Base-by-base conservation (phyloP, 2,113 vertebrate species). In the Scolopax mira region DNA sequence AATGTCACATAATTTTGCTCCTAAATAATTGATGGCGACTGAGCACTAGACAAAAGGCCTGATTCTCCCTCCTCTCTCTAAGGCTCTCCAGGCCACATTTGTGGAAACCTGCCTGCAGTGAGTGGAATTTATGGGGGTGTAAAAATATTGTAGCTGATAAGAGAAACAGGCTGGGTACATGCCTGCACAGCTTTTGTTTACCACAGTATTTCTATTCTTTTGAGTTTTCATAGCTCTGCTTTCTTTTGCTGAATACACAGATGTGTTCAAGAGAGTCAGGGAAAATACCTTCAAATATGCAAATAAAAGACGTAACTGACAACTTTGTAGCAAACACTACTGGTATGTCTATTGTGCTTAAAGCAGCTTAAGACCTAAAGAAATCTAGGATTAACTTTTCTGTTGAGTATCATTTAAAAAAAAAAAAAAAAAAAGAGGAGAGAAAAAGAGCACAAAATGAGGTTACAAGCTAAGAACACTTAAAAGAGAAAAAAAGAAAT, bases 21-120 rank as follows among this genome's bases (percentile, higher is more conserved):
- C 94, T 97, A 93, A 98, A 97, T 97, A 97, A 97, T 95, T 96
- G 92, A 97, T 97, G 83, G 83, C 0, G 0, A 44, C 88, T 96
- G 89, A 97, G 79, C 72, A 64, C 48, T 87, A 94, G 70, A 91
- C 72, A 92, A 96, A 96, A 93, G 58, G 25, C 30, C 11, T 19
- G n/a, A 52, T 71, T 88, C 41, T 94, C 69, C 39, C 23, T 79
- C 22, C 11, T 31, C 22, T 88, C 65, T 67, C 72, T 41, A 25
- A 73, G 27, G 30, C 24, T 93, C 49, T 89, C 37, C 41, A 55
- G 74, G 33, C 60, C 51, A 39, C 3, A 1, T 73, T 75, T 80
- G 51, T 46, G 80, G 94, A 94, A 91, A 78, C 42, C 67, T 73
- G 37, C 55, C 39, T 74, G 55, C 39, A 78, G 71, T 42, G 71